Percentiles rank a stretch among this genome's conserved stretches.
phyloP scores from a whole-genome alignment of 2,888 invertebrate genomes.

The Agriopis marginaria region DNA sequence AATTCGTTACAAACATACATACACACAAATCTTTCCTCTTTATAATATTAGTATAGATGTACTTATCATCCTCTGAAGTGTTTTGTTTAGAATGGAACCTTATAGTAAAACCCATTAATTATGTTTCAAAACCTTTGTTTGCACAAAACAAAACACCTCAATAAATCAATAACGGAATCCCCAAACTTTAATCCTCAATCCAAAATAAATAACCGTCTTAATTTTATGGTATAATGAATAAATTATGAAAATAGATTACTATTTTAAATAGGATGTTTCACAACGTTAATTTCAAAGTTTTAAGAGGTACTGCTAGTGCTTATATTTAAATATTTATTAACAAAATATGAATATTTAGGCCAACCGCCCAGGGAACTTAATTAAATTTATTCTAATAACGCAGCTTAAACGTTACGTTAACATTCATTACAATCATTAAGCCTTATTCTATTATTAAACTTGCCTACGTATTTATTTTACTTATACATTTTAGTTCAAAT shows the following conservation, averaged over 20 bases:
- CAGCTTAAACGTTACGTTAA: constrained; percentile 14
- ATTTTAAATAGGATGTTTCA: constrained; percentile 14
- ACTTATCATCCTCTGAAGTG: neutral
- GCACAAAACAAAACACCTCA: too few species aligned
- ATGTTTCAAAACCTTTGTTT: constrained; percentile 1
- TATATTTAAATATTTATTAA: constrained; percentile 28
- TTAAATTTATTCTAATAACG: constrained; percentile 30
- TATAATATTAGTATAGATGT: too few species aligned
- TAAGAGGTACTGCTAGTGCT: constrained; percentile 11
- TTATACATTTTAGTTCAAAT: too few species aligned
- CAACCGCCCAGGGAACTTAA: constrained; percentile 20
- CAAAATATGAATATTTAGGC: constrained; percentile 31
- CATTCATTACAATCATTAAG: constrained; percentile 12
- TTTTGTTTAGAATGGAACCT: neutral
- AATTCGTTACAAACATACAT: too few species aligned
- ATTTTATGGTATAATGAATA: constrained; percentile 22
- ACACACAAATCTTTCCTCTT: too few species aligned
- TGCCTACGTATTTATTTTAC: neutral
- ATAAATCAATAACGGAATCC: neutral
- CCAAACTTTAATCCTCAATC: constrained; percentile 25
- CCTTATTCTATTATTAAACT: neutral
- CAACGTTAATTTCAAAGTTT: constrained; percentile 14
- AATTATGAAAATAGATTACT: constrained; percentile 20
- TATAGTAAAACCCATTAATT: neutral
- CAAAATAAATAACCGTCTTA: constrained; percentile 26